Evolutionary conservation across 2,888 invertebrate species (phyloP).

Genomic region (Eilema sororculum): DNA sequence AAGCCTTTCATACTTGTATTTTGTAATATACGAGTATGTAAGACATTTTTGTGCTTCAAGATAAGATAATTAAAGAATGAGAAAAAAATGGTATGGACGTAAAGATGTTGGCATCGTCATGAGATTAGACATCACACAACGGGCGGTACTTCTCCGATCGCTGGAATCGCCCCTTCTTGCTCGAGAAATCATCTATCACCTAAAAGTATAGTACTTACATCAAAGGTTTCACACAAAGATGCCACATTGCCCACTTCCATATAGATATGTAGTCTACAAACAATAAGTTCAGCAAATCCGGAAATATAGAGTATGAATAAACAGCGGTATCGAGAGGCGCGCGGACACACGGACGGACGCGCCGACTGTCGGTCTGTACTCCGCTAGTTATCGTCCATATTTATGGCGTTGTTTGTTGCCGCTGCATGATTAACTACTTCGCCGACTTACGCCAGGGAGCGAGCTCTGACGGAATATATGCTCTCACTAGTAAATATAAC

Average conservation of each 20-base stretch:
- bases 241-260: not conserved
- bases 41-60: too few relatives aligned
- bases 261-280: not conserved
- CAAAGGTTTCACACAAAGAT: too few relatives aligned
- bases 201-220: too few relatives aligned
- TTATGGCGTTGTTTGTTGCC: slow-evolving; percentile 1
- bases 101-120: too few relatives aligned
- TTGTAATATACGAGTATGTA: too few relatives aligned
- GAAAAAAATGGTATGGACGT: not conserved
- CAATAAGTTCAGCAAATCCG: not conserved
- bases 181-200: too few relatives aligned
- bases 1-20: not conserved
- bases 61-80: not conserved
- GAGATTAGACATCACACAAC: too few relatives aligned
- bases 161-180: too few relatives aligned
- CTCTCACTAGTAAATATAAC: not conserved
- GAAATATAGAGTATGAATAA: not conserved
- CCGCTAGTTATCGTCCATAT: not conserved
- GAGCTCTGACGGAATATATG: not conserved
- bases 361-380: not conserved
- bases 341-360: not conserved
- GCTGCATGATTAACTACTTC: not conserved
- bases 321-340: not conserved
- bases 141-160: too few relatives aligned
- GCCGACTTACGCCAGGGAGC: not conserved